Evolutionary conservation across 1,140 invertebrate species (phyloP), one percentile per base, ranked within the genome.

Genomic region (Drosophila arawakana): DNA sequence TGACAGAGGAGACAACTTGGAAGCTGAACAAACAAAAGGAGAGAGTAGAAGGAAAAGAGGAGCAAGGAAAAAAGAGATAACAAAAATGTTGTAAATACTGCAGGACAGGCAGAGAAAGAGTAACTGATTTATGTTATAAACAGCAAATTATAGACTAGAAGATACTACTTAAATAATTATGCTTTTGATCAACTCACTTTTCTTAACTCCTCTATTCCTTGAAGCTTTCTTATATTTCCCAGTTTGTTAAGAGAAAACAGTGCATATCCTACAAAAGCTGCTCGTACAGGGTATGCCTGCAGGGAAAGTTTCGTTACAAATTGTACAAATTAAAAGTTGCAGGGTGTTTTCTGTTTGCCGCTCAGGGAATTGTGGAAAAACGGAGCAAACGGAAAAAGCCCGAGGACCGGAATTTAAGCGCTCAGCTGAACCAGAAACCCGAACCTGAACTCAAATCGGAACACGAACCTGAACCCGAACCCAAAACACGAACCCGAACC

Each of bases 311-410:
- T 61, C 73, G 62, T 73, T 65, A 85, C 81, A 84, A 84, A 84
- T 84, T 84, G 84, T 67, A 13, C 74, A 84, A 84, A 84, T 84
- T 84, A 81, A 85, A 85, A 85, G 75, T 85, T 81, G 21, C 60
- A 37, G 55, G 8, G 46, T 46, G 55, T 60, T 55, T 25, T 37
- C 44, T n/a, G 30, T 46, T 59, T 43, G 7, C 18, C 30, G 73
- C 44, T 46, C 21, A 13, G 71, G 61, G 57, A 60, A 73, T 74
- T 58, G 25, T 30, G 58, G 21, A 13, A 13, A 13, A 60, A 66
- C 41, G 57, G 13, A 41, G 35, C 41, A 55, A 30, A 35, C 54
- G 62, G 62, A 59, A 73, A 30, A 39, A 25, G 52, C 69, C 18
- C 39, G 55, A 39, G 15, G 50, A 43, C 39, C 57, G 57, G 55